A percentile compares a stretch with the other conserved stretches of the same genome.
Conservation (phyloP, 2,113 vertebrate genomes). For the Oceanites oceanicus region DNA sequence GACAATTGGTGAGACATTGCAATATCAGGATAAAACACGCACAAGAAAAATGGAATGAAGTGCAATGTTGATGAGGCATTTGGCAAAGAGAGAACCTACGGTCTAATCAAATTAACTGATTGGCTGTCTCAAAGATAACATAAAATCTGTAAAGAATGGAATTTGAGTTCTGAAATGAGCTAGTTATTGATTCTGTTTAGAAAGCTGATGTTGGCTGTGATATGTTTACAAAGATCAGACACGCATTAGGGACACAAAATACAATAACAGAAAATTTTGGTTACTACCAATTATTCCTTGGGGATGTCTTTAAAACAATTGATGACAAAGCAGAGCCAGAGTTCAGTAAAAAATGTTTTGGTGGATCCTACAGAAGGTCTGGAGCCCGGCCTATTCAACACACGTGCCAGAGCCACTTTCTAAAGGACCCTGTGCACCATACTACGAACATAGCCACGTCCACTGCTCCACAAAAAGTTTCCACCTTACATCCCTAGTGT, state of each 20-base stretch:
- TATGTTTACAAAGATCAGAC: not conserved
- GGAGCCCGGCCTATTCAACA: not conserved
- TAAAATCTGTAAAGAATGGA: not conserved
- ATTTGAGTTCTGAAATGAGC: not conserved
- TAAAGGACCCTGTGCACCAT: not conserved
- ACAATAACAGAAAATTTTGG: not conserved
- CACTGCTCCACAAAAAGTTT: not conserved
- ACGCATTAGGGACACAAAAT: not conserved
- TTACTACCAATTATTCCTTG: not conserved
- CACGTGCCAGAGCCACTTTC: not conserved
- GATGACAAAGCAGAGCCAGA: not conserved
- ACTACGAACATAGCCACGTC: not conserved
- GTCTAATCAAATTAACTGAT: not conserved
- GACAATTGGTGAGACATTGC: too few relatives aligned
- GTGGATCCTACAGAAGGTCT: not conserved
- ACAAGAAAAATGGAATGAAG: not conserved
- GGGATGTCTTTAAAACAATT: not conserved
- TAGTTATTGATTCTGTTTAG: not conserved
- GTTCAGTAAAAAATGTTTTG: not conserved
- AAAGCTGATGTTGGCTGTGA: not conserved
- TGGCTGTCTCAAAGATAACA: not conserved
- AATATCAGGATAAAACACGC: not conserved
- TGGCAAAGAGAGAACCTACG: not conserved
- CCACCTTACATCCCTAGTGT: not conserved
- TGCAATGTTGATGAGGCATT: not conserved